These are phyloP conservation scores for Cassiopea xamachana DNA, from an alignment of 30 jellyfish, hydroid and myxozoan species.

Conservation along the genomic window DNA sequence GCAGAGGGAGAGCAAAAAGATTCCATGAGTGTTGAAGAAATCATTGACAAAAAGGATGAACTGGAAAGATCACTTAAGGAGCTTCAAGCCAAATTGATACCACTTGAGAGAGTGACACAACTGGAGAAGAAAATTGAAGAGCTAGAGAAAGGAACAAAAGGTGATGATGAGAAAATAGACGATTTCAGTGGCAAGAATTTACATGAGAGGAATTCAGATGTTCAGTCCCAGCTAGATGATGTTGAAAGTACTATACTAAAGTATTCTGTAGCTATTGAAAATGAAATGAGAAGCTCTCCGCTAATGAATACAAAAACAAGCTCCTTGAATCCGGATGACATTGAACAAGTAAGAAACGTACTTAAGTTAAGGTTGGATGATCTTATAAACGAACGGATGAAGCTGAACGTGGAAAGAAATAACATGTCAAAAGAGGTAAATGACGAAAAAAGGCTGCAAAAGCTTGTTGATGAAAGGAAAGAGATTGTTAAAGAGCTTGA, in stretches of 20 bases:
- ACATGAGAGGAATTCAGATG: background rate
- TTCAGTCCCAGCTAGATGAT: background rate
- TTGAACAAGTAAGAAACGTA: background rate
- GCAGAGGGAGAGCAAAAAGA: background rate
- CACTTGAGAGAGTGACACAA: conserved; percentile 2
- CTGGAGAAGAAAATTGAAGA: conserved; percentile 29
- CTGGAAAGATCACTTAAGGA: conserved; percentile 2
- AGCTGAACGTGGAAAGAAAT: background rate
- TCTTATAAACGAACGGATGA: conserved; percentile 32
- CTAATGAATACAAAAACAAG: too few species aligned
- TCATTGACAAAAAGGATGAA: background rate
- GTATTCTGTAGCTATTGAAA: conserved; percentile 28
- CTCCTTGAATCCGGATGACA: background rate
- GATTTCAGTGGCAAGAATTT: background rate
- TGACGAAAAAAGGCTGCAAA: conserved; percentile 3
- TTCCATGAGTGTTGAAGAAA: conserved; percentile 11
- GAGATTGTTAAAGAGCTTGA: conserved; percentile 14
- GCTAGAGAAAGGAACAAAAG: background rate
- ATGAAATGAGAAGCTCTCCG: background rate
- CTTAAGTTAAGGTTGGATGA: conserved; percentile 18
- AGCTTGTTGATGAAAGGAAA: conserved; percentile 39
- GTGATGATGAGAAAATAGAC: background rate
- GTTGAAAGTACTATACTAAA: conserved; percentile 5
- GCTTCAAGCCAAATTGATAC: background rate
- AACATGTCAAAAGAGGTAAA: background rate